These are phyloP conservation scores for Actenoides hombroni DNA, from an alignment of 2,113 vertebrate genomes.

Conservation along the genomic window DNA sequence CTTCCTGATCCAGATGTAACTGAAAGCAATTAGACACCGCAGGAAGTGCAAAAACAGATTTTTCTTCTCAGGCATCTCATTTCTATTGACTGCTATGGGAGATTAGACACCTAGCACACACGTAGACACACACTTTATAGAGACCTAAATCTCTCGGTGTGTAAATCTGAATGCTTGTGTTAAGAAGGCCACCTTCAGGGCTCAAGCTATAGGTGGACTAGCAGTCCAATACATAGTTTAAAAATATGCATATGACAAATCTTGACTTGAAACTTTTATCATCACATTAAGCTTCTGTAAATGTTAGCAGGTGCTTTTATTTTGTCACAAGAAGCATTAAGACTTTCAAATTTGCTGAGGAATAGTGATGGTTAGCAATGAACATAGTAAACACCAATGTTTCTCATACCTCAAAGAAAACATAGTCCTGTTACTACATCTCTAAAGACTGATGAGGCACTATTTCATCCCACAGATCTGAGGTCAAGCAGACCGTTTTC, in stretches of 20 bases:
- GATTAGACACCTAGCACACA: background rate
- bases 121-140: background rate
- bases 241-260: background rate
- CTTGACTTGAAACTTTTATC: background rate
- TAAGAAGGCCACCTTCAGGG: background rate
- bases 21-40: background rate
- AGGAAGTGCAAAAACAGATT: background rate
- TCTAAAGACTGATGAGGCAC: background rate
- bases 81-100: background rate
- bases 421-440: background rate
- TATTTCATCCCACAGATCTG: background rate
- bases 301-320: background rate
- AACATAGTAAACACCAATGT: background rate
- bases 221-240: background rate
- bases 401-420: background rate
- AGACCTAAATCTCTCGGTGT: background rate
- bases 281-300: background rate
- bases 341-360: background rate
- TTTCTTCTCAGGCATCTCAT: background rate
- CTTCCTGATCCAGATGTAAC: background rate
- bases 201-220: background rate
- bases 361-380: background rate
- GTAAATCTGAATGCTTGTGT: background rate
- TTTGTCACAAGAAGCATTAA: background rate
- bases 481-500: background rate